Percentiles rank a stretch among this genome's conserved stretches.
These are phyloP conservation scores for Hycleus phaleratus DNA, from an alignment of 1,140 invertebrate species.

Conservation along the genomic window DNA sequence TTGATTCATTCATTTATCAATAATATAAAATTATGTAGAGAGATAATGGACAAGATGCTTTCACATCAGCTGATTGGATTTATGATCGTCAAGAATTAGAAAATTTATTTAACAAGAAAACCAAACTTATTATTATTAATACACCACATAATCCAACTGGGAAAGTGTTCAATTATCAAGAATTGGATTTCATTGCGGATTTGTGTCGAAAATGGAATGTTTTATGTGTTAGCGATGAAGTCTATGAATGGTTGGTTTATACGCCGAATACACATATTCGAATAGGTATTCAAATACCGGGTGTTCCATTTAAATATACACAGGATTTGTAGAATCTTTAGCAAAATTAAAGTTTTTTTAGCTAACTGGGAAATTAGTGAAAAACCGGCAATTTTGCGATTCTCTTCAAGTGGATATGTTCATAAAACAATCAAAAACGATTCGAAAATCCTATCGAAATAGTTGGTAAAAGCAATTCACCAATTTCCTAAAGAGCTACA, in stretches of 20 bases:
- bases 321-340: too few relatives aligned
- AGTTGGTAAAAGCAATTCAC: too few relatives aligned
- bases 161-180: slow-evolving; percentile 72
- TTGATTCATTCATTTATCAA: too few relatives aligned
- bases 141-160: slow-evolving; percentile 95
- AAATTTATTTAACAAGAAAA: slow-evolving; percentile 76
- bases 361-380: too few relatives aligned
- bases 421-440: too few relatives aligned
- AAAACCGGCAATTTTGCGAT: too few relatives aligned
- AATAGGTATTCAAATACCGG: slow-evolving; percentile 15
- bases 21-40: too few relatives aligned
- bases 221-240: slow-evolving; percentile 90
- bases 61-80: slow-evolving; percentile 76
- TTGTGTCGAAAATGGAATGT: slow-evolving; percentile 90
- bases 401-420: too few relatives aligned
- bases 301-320: too few relatives aligned
- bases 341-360: too few relatives aligned
- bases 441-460: too few relatives aligned
- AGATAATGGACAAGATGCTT: not conserved
- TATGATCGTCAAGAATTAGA: slow-evolving; percentile 78
- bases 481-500: too few relatives aligned
- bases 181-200: slow-evolving; percentile 71
- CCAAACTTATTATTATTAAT: slow-evolving; percentile 93
- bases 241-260: slow-evolving; percentile 97
- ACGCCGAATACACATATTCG: slow-evolving; percentile 67